phyloP scores from a whole-genome alignment of 2,888 invertebrate genomes.

The Tetragonisca angustula region DNA sequence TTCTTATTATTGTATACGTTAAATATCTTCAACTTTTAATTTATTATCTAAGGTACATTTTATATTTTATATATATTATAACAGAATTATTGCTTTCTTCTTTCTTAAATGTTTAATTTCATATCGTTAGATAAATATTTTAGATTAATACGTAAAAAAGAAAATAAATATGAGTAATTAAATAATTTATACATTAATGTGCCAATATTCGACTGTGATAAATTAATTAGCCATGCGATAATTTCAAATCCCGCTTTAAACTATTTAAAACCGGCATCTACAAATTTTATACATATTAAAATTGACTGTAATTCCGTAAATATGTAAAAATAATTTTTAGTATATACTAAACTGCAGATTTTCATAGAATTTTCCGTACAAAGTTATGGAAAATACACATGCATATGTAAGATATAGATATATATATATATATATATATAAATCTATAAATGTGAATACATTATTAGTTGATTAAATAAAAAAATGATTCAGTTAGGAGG shows the following conservation, averaged over 20 bases:
- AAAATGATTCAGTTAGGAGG: too few relatives aligned
- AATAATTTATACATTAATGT: not conserved
- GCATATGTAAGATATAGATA: not conserved
- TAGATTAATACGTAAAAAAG: not conserved
- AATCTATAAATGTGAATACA: too few relatives aligned
- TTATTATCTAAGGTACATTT: not conserved
- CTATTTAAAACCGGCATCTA: conserved; percentile 4
- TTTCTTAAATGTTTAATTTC: not conserved
- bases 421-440: not conserved
- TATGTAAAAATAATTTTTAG: too few relatives aligned
- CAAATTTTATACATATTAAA: not conserved
- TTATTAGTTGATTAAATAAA: too few relatives aligned
- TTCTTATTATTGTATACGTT: too few relatives aligned
- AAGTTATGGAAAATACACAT: not conserved
- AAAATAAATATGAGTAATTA: not conserved
- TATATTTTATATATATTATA: not conserved
- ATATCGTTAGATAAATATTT: not conserved
- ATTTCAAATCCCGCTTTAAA: not conserved
- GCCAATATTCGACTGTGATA: conserved; percentile 25
- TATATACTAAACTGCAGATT: too few relatives aligned
- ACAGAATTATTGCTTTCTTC: not conserved
- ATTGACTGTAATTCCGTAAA: not conserved
- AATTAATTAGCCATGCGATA: conserved; percentile 48
- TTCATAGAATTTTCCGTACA: too few relatives aligned
- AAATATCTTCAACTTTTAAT: not conserved